Conservation (phyloP, 2,888 invertebrate genomes). For the Ophioninae sp. region DNA sequence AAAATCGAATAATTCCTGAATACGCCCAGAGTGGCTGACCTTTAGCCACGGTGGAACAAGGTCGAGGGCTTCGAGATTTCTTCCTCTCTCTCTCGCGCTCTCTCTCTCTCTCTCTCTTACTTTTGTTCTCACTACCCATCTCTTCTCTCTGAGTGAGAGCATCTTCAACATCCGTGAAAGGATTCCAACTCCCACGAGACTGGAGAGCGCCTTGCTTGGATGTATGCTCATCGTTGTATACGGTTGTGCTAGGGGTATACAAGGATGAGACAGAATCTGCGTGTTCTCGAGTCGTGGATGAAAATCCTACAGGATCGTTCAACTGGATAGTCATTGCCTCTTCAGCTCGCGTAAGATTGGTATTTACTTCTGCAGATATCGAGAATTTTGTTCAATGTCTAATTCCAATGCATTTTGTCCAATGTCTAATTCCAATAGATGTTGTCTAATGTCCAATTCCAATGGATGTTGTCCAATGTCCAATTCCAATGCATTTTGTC, state of each 20-base stretch:
- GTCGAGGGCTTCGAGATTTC: conserved; percentile 69
- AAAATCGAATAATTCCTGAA: conserved; percentile 60
- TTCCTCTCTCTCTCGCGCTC: conserved; percentile 42
- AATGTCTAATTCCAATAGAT: too few relatives aligned
- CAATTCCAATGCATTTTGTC: too few relatives aligned
- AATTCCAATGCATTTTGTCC: too few relatives aligned
- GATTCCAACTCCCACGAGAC: conserved; percentile 74
- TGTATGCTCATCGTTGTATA: conserved; percentile 57
- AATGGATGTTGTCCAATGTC: too few relatives aligned
- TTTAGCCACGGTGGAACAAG: conserved; percentile 73
- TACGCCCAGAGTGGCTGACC: conserved; percentile 66
- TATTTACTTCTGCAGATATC: background rate
- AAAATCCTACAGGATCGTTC: conserved; percentile 67
- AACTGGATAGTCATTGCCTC: conserved; percentile 16
- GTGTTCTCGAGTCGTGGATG: conserved; percentile 46
- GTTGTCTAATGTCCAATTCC: too few relatives aligned
- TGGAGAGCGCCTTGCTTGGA: conserved; percentile 50
- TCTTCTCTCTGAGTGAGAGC: conserved; percentile 65
- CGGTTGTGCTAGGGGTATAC: conserved; percentile 20
- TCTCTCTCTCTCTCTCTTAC: conserved; percentile 31
- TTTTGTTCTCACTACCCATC: conserved; percentile 42
- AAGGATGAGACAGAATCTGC: conserved; percentile 33
- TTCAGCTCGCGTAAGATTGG: background rate
- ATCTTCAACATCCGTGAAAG: conserved; percentile 75
- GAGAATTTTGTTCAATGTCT: background rate